A percentile compares a stretch with the other conserved stretches of the same genome.
These are phyloP conservation scores for Pantelozetes paolii DNA, from an alignment of 2,888 invertebrate genomes.

Conservation along the genomic window DNA sequence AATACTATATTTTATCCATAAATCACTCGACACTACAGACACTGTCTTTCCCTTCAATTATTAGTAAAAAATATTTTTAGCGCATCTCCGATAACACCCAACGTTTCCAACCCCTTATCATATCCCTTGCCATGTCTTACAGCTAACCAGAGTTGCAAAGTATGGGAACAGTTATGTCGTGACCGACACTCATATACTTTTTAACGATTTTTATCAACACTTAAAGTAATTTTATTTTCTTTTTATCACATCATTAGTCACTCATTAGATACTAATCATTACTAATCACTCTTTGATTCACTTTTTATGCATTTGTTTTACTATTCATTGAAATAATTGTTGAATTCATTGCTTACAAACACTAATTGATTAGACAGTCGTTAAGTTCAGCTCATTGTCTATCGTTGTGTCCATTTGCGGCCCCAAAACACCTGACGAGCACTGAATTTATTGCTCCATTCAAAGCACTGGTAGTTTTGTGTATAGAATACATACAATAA, in stretches of 20 bases:
- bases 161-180: neutral
- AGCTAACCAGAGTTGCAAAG: neutral
- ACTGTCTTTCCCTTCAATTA: neutral
- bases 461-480: neutral
- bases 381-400: neutral
- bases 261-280: too few species aligned
- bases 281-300: too few species aligned
- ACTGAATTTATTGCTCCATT: neutral
- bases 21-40: conserved; percentile 7
- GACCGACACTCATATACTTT: neutral
- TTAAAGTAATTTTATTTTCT: neutral
- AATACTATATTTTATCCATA: conserved; percentile 7
- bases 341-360: too few species aligned
- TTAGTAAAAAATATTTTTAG: neutral
- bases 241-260: neutral
- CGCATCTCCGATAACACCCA: neutral
- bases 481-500: too few species aligned
- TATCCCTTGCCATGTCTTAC: neutral
- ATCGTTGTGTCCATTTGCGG: neutral
- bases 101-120: neutral
- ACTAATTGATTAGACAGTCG: neutral
- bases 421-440: neutral
- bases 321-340: too few species aligned
- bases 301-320: too few species aligned
- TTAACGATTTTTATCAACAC: neutral